These are phyloP conservation scores for Stenoptilia bipunctidactyla DNA, from an alignment of 2,888 invertebrate genomes.

Conservation along the genomic window DNA sequence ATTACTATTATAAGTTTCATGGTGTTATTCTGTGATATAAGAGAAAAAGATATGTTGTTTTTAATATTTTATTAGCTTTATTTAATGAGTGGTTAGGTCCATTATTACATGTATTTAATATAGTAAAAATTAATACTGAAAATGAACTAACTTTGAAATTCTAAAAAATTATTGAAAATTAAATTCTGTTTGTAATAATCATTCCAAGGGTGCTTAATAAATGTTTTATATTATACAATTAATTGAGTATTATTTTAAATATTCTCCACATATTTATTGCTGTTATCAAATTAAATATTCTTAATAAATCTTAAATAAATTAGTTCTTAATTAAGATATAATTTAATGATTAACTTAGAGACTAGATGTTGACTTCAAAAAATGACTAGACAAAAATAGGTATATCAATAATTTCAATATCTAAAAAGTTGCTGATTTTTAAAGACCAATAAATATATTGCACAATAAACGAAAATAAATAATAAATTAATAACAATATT, in stretches of 20 bases:
- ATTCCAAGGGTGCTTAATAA: neutral
- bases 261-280: conserved; percentile 39
- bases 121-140: neutral
- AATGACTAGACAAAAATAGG: conserved; percentile 9
- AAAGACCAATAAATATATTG: conserved; percentile 43
- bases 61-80: conserved; percentile 24
- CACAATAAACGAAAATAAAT: conserved; percentile 23
- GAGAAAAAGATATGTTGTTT: conserved; percentile 7
- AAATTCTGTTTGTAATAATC: neutral
- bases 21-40: conserved; percentile 3
- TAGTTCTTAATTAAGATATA: neutral
- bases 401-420: conserved; percentile 25
- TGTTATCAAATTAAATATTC: conserved; percentile 8
- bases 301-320: neutral
- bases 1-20: no score
- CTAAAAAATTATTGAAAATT: neutral
- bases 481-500: neutral
- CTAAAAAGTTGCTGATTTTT: conserved; percentile 17
- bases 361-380: conserved; percentile 16
- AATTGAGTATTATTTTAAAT: conserved; percentile 35
- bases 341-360: neutral
- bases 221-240: neutral
- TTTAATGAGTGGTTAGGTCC: conserved; percentile 32
- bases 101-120: conserved; percentile 10
- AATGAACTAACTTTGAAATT: conserved; percentile 11